Conservation (phyloP, 1,140 invertebrate species). For the Pantala flavescens region DNA sequence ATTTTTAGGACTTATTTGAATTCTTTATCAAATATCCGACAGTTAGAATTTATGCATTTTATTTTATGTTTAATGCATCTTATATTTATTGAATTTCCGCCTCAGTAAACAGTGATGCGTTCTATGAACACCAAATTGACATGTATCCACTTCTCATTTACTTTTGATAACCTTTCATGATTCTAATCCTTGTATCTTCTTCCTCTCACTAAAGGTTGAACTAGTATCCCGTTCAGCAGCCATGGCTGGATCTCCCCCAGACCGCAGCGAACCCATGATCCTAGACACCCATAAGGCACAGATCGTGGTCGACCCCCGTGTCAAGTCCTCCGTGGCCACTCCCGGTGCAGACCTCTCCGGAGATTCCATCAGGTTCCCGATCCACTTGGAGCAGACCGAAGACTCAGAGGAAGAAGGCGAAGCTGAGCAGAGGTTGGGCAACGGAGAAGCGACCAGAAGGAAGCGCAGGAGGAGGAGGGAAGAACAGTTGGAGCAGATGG, state of each 20-base stretch:
- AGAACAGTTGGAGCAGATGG: constrained; percentile 36
- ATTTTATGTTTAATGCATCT: too few species aligned
- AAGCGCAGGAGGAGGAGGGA: constrained; percentile 34
- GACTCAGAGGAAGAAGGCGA: constrained; percentile 46
- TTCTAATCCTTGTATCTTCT: too few species aligned
- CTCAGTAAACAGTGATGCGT: too few species aligned
- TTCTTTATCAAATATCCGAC: too few species aligned
- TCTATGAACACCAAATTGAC: too few species aligned
- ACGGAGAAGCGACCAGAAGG: constrained; percentile 47
- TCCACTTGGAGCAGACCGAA: constrained; percentile 35
- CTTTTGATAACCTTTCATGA: too few species aligned
- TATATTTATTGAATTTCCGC: too few species aligned
- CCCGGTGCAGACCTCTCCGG: not conserved
- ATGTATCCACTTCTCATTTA: too few species aligned
- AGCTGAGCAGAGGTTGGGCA: constrained; percentile 45
- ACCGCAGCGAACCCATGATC: constrained; percentile 23
- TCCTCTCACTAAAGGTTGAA: constrained; percentile 20
- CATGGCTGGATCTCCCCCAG: not conserved
- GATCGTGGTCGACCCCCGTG: not conserved
- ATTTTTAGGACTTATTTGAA: too few species aligned
- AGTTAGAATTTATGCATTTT: too few species aligned
- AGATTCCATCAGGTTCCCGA: not conserved
- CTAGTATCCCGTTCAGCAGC: constrained; percentile 24
- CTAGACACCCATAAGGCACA: constrained; percentile 25
- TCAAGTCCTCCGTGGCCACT: not conserved